Conservation (phyloP, 2,113 vertebrate species). For the Calyptomena viridis region DNA sequence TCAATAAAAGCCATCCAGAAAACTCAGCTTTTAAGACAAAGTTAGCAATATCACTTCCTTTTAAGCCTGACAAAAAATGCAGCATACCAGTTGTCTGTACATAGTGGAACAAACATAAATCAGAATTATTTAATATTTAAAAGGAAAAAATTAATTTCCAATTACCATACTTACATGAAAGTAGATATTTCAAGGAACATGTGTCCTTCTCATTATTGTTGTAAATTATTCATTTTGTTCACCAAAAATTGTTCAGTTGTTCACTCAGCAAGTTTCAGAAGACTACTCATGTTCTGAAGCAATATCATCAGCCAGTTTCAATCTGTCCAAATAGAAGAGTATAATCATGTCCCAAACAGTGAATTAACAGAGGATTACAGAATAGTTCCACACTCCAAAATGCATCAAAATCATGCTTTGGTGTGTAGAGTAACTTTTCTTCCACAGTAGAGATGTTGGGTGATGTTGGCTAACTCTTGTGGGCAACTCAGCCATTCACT, state of each 20-base stretch:
- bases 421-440: not conserved
- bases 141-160: not conserved
- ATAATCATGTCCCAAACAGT: not conserved
- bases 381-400: not conserved
- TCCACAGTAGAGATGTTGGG: not conserved
- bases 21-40: not conserved
- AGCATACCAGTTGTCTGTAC: fast-evolving
- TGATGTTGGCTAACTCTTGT: not conserved
- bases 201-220: not conserved
- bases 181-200: not conserved
- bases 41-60: not conserved
- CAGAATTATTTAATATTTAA: not conserved
- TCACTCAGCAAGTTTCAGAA: not conserved
- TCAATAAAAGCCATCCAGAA: not conserved
- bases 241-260: not conserved
- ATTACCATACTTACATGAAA: not conserved
- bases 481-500: not conserved
- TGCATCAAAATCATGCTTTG: fast-evolving
- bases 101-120: not conserved
- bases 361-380: not conserved
- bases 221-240: not conserved
- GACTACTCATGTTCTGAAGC: not conserved
- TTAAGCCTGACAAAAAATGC: not conserved
- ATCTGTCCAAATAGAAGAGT: not conserved
- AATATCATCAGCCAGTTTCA: not conserved